Percentiles rank a stretch among this genome's conserved stretches.
Evolutionary conservation across 2,113 vertebrate species (phyloP).

Genomic region (Clinocottus analis): DNA sequence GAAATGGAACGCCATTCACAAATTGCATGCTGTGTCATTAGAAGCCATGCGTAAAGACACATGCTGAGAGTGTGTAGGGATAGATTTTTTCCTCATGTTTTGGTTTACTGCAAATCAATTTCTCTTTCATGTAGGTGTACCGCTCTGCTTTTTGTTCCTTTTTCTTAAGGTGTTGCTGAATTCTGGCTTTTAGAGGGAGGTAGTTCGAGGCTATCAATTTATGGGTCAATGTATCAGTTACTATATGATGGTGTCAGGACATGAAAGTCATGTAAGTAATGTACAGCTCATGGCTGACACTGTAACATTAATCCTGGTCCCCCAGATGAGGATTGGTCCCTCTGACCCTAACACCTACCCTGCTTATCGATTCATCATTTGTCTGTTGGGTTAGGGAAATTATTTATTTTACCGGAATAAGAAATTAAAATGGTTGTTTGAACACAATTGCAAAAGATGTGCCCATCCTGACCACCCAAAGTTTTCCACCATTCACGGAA

Average conservation of each 20-base stretch:
- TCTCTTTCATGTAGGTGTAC: not conserved
- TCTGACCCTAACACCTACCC: not conserved
- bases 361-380: not conserved
- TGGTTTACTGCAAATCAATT: constrained; percentile 3
- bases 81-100: not conserved
- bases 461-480: not conserved
- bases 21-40: not conserved
- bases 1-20: not conserved
- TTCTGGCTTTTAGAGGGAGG: not conserved
- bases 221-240: not conserved
- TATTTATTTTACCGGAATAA: not conserved
- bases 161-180: not conserved
- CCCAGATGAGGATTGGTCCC: not conserved
- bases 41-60: not conserved
- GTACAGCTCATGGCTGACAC: not conserved
- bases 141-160: not conserved
- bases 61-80: not conserved
- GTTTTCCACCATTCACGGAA: constrained; percentile 6
- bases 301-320: not conserved
- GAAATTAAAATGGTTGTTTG: not conserved
- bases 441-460: not conserved
- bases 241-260: not conserved
- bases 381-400: not conserved
- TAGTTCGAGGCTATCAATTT: not conserved
- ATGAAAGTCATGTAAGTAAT: not conserved